phyloP scores from a whole-genome alignment of 2,888 invertebrate genomes.

The Calliphora vomitoria region DNA sequence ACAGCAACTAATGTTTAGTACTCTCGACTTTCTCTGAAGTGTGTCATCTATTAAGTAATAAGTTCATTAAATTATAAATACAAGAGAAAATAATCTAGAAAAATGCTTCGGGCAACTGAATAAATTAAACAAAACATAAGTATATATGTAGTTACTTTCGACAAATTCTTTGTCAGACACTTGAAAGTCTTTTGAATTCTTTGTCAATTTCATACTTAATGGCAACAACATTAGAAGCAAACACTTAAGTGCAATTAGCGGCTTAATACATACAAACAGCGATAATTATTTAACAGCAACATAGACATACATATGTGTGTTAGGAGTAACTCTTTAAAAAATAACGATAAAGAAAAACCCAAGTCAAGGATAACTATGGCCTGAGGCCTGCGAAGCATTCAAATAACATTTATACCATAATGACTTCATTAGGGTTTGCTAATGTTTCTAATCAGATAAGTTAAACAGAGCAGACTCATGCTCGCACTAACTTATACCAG shows the following conservation, averaged over 20 bases:
- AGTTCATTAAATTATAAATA: too few relatives aligned
- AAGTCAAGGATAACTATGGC: conserved; percentile 54
- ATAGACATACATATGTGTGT: conserved; percentile 1
- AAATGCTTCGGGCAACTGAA: too few relatives aligned
- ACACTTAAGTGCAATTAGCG: conserved; percentile 69
- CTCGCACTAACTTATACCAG: background rate
- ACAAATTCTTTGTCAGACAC: conserved; percentile 3
- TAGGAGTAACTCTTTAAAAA: conserved; percentile 52
- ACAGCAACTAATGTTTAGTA: too few relatives aligned
- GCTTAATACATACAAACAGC: background rate
- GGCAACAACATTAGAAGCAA: conserved; percentile 3
- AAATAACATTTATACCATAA: conserved; percentile 52
- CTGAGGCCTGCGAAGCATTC: conserved; percentile 20
- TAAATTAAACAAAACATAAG: too few relatives aligned
- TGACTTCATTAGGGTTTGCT: conserved; percentile 70
- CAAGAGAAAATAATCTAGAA: too few relatives aligned
- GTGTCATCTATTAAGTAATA: too few relatives aligned
- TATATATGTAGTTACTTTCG: background rate
- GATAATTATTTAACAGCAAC: background rate
- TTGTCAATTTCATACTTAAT: conserved; percentile 45
- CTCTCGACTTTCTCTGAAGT: too few relatives aligned
- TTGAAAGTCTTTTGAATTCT: conserved; percentile 23
- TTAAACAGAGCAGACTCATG: conserved; percentile 21
- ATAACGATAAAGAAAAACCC: conserved; percentile 22
- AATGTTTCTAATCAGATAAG: conserved; percentile 69